phyloP scores from a whole-genome alignment of 2,797 vertebrate genomes.

The Lacerta agilis region DNA sequence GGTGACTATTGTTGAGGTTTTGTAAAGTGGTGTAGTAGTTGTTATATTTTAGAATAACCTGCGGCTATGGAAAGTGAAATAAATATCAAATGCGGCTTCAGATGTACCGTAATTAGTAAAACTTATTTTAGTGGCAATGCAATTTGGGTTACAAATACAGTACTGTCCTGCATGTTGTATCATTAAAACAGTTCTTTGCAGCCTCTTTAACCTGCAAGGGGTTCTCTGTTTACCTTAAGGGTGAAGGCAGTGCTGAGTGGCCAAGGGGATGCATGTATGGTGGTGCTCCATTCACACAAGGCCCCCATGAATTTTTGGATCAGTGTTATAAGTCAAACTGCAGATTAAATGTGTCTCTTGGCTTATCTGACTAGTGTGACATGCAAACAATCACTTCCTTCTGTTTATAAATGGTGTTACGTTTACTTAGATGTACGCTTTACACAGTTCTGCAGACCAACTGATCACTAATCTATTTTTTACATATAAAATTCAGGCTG shows the following conservation, averaged over 20 bases:
- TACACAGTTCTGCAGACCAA: neutral
- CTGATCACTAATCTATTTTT: neutral
- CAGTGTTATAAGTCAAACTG: neutral
- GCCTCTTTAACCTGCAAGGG: neutral
- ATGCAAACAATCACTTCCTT: neutral
- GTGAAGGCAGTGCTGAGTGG: neutral
- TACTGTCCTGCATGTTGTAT: neutral
- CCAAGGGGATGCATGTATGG: neutral
- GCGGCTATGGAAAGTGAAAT: slow-evolving; percentile 18
- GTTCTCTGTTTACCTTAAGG: neutral
- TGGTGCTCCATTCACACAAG: neutral
- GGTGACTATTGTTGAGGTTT: slow-evolving; percentile 11
- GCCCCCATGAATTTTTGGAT: neutral
- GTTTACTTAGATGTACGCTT: neutral
- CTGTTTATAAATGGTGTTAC: neutral
- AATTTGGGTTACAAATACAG: neutral
- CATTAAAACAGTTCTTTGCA: slow-evolving; percentile 1
- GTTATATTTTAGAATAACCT: slow-evolving; percentile 41
- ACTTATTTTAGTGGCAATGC: neutral
- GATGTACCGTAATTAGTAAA: slow-evolving; percentile 5
- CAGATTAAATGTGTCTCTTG: neutral
- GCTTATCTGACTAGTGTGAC: neutral
- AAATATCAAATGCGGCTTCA: slow-evolving; percentile 3
- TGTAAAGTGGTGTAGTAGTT: slow-evolving; percentile 6
- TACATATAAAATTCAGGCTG: neutral